Evolutionary conservation across 2,888 invertebrate species (phyloP).

Genomic region (Drosophila neonasuta): DNA sequence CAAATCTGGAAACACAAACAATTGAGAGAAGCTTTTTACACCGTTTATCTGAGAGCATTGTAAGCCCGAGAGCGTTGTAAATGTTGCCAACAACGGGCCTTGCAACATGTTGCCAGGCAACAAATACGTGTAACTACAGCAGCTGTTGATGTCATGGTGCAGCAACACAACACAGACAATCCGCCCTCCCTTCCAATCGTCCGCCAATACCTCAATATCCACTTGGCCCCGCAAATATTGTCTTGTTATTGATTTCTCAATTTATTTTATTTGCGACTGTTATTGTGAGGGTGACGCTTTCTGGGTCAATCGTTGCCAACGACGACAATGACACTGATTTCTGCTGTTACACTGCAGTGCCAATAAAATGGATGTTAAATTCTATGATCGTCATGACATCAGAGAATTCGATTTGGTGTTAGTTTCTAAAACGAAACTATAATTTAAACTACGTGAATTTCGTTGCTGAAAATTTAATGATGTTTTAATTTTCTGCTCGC

Average conservation of each 20-base stretch:
- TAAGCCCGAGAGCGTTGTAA: conserved; percentile 2
- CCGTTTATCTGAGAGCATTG: conserved; percentile 39
- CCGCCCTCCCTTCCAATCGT: not conserved
- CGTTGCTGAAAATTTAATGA: not conserved
- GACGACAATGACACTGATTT: conserved; percentile 10
- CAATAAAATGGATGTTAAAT: not conserved
- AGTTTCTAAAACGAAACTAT: not conserved
- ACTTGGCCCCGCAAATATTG: not conserved
- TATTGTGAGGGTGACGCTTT: not conserved
- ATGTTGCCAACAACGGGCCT: conserved; percentile 40
- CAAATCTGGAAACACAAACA: conserved; percentile 18
- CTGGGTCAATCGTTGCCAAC: conserved; percentile 12
- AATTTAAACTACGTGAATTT: not conserved
- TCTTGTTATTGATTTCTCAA: conserved; percentile 47
- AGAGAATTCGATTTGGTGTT: not conserved
- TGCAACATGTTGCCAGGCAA: conserved; percentile 1
- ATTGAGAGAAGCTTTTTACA: conserved; percentile 18
- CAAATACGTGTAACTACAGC: not conserved
- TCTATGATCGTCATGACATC: conserved; percentile 1
- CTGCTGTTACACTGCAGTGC: not conserved
- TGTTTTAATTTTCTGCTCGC: not conserved
- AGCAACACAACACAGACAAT: conserved; percentile 7
- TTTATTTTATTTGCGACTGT: conserved; percentile 23
- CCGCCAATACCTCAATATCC: not conserved
- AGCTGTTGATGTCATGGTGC: conserved; percentile 12